Evolutionary conservation across 2,797 vertebrate species (phyloP).

Genomic region (Galago senegalensis): DNA sequence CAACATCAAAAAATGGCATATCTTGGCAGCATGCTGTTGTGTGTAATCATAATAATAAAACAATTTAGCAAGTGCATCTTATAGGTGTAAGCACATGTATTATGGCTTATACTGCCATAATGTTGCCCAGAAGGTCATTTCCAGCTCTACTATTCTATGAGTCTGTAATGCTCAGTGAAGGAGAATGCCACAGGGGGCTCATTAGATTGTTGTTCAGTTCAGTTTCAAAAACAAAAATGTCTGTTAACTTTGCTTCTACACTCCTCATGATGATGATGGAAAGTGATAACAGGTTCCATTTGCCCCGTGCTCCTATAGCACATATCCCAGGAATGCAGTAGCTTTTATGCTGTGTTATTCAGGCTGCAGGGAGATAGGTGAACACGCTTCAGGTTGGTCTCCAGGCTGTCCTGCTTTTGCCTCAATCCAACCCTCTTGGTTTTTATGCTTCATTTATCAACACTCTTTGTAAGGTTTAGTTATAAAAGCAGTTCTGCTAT

Average conservation of each 20-base stretch:
- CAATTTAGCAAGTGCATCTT: background rate
- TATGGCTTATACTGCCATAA: constrained; percentile 17
- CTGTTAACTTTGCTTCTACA: constrained; percentile 8
- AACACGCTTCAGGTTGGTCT: no score
- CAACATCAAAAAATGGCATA: background rate
- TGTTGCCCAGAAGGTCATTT: background rate
- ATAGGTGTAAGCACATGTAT: background rate
- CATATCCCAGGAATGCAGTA: background rate
- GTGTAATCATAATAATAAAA: constrained; percentile 4
- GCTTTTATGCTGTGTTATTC: no score
- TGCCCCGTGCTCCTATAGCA: background rate
- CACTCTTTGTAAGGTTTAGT: background rate
- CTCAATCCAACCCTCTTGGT: background rate
- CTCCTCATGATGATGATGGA: background rate
- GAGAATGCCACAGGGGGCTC: constrained; percentile 3
- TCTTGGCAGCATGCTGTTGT: background rate
- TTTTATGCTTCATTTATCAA: background rate
- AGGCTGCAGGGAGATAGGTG: background rate
- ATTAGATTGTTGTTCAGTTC: constrained; percentile 44
- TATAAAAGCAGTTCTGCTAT: background rate
- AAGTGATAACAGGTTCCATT: background rate
- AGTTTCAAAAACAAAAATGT: background rate
- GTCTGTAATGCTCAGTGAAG: background rate
- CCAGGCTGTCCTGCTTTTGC: background rate
- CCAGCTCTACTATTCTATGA: background rate